These are phyloP conservation scores for Tonatia bakeri DNA, from an alignment of 2,113 vertebrate genomes.

Conservation along the genomic window DNA sequence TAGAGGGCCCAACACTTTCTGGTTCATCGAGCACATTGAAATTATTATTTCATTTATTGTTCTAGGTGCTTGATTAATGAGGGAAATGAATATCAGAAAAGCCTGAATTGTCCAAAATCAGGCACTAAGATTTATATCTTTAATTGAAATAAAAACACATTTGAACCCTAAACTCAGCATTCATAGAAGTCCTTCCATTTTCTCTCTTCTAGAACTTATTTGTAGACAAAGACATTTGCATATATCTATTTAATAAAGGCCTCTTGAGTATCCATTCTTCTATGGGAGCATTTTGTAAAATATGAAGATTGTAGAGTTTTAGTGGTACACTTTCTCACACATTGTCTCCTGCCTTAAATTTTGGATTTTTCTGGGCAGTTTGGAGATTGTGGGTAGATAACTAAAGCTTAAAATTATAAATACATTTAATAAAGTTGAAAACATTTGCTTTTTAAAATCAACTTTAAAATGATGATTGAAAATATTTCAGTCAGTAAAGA, in stretches of 20 bases:
- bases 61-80: background rate
- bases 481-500: background rate
- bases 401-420: background rate
- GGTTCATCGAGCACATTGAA: background rate
- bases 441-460: too few relatives aligned
- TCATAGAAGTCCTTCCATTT: background rate
- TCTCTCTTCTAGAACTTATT: background rate
- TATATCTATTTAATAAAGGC: background rate
- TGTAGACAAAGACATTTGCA: background rate
- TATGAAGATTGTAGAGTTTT: background rate
- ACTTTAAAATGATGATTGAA: background rate
- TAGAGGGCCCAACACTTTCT: background rate
- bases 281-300: background rate
- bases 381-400: background rate
- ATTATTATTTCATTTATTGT: background rate
- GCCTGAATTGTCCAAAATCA: background rate
- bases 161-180: background rate
- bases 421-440: background rate
- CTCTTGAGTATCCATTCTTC: background rate
- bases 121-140: background rate
- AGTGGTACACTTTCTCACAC: background rate
- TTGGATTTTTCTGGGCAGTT: background rate
- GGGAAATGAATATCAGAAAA: background rate
- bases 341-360: background rate
- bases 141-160: background rate